These are phyloP conservation scores for Rhingia rostrata DNA, from an alignment of 2,888 invertebrate genomes.

Conservation along the genomic window DNA sequence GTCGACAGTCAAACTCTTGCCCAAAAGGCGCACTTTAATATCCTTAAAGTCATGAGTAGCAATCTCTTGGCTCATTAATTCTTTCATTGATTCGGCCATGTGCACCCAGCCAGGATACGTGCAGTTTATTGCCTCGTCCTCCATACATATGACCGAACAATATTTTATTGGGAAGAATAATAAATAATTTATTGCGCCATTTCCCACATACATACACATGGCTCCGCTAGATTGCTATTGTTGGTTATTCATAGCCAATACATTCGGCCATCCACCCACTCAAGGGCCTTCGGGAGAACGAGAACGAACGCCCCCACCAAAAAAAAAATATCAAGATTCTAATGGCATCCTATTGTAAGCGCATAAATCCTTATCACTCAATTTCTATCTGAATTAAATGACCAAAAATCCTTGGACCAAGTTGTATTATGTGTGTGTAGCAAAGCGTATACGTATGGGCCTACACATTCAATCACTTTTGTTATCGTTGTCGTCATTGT, in stretches of 20 bases:
- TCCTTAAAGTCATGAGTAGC: constrained; percentile 10
- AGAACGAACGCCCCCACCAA: constrained; percentile 19
- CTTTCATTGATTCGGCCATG: constrained; percentile 31
- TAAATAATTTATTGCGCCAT: constrained; percentile 58
- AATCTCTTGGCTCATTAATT: constrained; percentile 42
- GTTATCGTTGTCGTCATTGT: constrained; percentile 43
- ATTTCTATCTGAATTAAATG: constrained; percentile 62
- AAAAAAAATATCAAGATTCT: constrained; percentile 42
- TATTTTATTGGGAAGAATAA: constrained; percentile 58
- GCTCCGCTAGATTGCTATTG: background rate
- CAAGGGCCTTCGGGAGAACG: constrained; percentile 19
- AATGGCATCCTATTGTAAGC: constrained; percentile 59
- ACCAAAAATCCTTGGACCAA: constrained; percentile 41
- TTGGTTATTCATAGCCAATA: constrained; percentile 46
- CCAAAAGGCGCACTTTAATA: background rate
- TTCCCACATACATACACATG: constrained; percentile 35
- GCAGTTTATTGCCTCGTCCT: constrained; percentile 39
- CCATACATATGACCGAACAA: constrained; percentile 1
- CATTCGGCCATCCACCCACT: background rate
- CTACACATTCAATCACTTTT: constrained; percentile 49
- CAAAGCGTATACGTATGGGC: constrained; percentile 1
- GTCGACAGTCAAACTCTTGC: background rate
- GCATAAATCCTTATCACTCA: constrained; percentile 64
- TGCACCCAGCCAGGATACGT: constrained; percentile 37
- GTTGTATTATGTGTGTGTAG: constrained; percentile 2